A percentile compares a stretch with the other conserved stretches of the same genome.
Conservation (phyloP, 1,140 invertebrate genomes). For the Pomacea maculata region DNA sequence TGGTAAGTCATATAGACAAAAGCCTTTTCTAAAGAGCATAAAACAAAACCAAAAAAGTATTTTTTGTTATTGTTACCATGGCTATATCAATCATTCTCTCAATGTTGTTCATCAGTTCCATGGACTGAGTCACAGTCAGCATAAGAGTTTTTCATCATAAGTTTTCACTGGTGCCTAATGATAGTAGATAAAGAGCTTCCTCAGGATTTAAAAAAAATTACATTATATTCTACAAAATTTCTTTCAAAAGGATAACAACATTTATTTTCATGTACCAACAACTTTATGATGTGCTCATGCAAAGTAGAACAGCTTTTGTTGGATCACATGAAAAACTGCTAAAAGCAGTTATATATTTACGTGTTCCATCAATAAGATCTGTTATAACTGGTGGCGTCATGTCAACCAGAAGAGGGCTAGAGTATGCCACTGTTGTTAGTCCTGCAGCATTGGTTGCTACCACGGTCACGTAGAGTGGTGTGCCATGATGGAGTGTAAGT, state of each 20-base stretch:
- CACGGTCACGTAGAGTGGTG: conserved; percentile 40
- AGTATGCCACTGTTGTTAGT: conserved; percentile 40
- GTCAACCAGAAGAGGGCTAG: conserved; percentile 37
- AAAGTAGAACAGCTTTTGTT: neutral
- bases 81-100: no score
- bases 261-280: no score
- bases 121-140: no score
- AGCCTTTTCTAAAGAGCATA: no score
- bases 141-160: no score
- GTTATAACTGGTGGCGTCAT: conserved; percentile 40
- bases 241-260: neutral
- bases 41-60: no score
- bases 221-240: no score
- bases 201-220: no score
- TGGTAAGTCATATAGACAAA: neutral
- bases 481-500: conserved; percentile 36
- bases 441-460: conserved; percentile 49
- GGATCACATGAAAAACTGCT: neutral
- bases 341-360: neutral
- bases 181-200: no score
- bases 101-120: no score
- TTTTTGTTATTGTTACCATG: no score
- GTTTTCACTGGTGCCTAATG: no score
- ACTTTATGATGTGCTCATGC: neutral
- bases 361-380: conserved; percentile 38